Conservation (phyloP, 92 coral and sea anemone genomes). For the Nematostella vectensis region DNA sequence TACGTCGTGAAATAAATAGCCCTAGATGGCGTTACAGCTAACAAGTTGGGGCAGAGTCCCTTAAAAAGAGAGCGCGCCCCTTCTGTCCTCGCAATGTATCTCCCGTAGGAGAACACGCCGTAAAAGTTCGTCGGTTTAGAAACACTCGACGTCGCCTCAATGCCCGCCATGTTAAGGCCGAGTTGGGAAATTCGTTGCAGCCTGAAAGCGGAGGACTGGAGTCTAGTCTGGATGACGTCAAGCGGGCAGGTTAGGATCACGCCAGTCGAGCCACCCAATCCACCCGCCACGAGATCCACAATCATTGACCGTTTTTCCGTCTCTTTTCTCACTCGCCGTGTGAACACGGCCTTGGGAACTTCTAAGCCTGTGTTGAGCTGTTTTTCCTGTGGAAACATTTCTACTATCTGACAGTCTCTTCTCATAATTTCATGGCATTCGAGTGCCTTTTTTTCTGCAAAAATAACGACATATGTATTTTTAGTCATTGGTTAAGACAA, state of each 20-base stretch:
- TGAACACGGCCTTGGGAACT: too few species aligned
- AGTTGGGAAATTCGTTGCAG: slow-evolving; percentile 45
- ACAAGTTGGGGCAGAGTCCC: slow-evolving; percentile 76
- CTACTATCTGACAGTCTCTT: too few species aligned
- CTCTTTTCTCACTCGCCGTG: too few species aligned
- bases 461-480: too few species aligned
- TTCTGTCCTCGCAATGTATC: slow-evolving; percentile 62
- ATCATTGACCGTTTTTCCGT: slow-evolving; percentile 19
- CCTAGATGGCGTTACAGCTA: slow-evolving; percentile 83
- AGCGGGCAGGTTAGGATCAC: slow-evolving; percentile 80
- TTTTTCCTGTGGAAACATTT: too few species aligned
- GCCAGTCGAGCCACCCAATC: slow-evolving; percentile 79
- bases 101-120: slow-evolving; percentile 67
- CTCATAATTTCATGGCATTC: too few species aligned
- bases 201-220: slow-evolving; percentile 86
- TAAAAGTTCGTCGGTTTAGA: slow-evolving; percentile 27
- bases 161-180: slow-evolving; percentile 19
- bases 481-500: too few species aligned
- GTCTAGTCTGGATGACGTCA: slow-evolving; percentile 91
- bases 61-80: slow-evolving; percentile 72
- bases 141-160: slow-evolving; percentile 28
- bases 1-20: slow-evolving; percentile 85
- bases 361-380: too few species aligned
- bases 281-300: slow-evolving; percentile 77
- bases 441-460: too few species aligned